These are phyloP conservation scores for Cecropterus lyciades DNA, from an alignment of 1,140 invertebrate species.

Conservation along the genomic window DNA sequence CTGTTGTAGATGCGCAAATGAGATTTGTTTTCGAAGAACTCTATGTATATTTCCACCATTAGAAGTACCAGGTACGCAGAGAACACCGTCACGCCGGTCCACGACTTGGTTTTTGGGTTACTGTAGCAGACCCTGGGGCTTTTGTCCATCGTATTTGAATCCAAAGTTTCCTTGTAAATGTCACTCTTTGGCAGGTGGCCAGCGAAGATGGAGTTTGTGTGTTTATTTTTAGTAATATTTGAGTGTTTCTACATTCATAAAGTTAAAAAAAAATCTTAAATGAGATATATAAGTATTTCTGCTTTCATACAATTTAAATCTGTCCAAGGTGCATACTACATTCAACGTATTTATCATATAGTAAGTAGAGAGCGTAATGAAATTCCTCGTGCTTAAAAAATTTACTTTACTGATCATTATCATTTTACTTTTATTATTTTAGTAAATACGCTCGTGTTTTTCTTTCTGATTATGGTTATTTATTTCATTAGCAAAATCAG, in stretches of 20 bases:
- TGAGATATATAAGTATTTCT: too few relatives aligned
- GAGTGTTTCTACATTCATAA: background rate
- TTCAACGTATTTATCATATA: too few relatives aligned
- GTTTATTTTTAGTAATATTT: background rate
- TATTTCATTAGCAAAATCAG: too few relatives aligned
- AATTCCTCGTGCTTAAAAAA: too few relatives aligned
- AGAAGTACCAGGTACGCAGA: conserved; percentile 66
- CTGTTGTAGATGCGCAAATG: conserved; percentile 61
- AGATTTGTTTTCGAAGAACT: conserved; percentile 68
- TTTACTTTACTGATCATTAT: too few relatives aligned
- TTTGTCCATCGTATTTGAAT: conserved; percentile 47
- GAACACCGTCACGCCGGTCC: conserved; percentile 73
- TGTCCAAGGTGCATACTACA: too few relatives aligned
- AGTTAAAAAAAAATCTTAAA: too few relatives aligned
- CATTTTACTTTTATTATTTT: too few relatives aligned
- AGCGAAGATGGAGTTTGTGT: background rate
- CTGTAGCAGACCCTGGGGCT: conserved; percentile 55
- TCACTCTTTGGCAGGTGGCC: conserved; percentile 21
- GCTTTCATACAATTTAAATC: too few relatives aligned
- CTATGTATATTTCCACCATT: conserved; percentile 69
- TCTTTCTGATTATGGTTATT: too few relatives aligned
- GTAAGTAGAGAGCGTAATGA: too few relatives aligned
- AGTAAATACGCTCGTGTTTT: too few relatives aligned
- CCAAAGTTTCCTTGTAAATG: background rate
- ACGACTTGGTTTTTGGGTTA: conserved; percentile 56